Evolutionary conservation across 2,797 vertebrate species (phyloP), one percentile per base, ranked within the genome.

Genomic region (Sorex maritimensis): DNA sequence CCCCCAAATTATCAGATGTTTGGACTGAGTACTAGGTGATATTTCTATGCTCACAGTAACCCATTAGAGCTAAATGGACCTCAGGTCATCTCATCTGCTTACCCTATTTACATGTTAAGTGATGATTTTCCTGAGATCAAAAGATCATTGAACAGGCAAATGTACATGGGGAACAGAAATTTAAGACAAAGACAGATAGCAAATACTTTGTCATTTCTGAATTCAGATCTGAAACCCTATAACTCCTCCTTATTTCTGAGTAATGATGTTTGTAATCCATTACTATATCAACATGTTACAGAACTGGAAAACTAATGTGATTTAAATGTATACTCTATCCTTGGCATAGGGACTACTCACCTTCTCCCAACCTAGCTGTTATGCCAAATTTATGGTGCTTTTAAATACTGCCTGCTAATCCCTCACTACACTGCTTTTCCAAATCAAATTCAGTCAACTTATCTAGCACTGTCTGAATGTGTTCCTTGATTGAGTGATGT

Each of bases 401-500:
- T 95, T 94, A 96, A 98, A 98, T 97, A 96, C 96, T 94, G 83
- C 86, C 95, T 97, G 95, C 93, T 98, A 97, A 97, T 98, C 96
- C 96, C 94, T 97, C 92, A 86, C 96, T 91, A 86, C 94, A 97
- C 86, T 96, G 95, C 95, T 96, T 97, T 97, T 93, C 96, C 98
- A 96, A 97, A 98, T 97, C 97, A 98, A 98, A 98, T 97, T 96
- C 97, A 97, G 96, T 90, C 96, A 95, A 95, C 96, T 96, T 97
- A 91, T 93, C 97, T 93, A 94, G 89, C 97, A 97, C 95, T 93
- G 94, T 97, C 97, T 98, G 97, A 98, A 98, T 97, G 96, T 97
- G 97, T 97, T 95, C 96, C 97, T 97, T 97, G 98, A 98, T 96
- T 98, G 97, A 98, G 96, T 96, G 97, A 98, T 98, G 98, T 98